Conservation (phyloP, 2,797 vertebrate species). For the Diplodus puntazzo region DNA sequence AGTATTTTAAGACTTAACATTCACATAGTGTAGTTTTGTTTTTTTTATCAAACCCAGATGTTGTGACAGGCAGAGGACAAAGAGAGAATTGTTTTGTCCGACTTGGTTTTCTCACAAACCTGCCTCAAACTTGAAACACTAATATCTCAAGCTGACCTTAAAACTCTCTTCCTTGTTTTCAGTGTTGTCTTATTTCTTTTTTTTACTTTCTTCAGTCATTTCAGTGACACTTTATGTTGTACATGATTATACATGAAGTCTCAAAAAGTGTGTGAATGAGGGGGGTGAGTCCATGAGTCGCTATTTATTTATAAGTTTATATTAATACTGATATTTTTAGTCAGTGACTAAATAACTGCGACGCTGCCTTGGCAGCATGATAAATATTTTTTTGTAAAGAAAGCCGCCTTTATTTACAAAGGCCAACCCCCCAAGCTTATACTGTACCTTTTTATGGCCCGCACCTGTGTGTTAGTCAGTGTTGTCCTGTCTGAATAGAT, state of each 20-base stretch:
- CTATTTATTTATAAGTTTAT: constrained; percentile 97
- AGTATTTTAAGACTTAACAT: constrained; percentile 52
- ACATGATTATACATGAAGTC: constrained; percentile 74
- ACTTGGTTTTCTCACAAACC: constrained; percentile 59
- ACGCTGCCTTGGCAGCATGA: constrained; percentile 98
- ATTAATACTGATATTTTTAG: constrained; percentile 96
- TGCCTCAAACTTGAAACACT: constrained; percentile 86
- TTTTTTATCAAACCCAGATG: constrained; percentile 56
- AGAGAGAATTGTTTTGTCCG: constrained; percentile 30
- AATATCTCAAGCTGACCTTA: constrained; percentile 72
- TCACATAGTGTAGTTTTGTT: constrained; percentile 41
- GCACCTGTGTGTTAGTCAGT: constrained; percentile 75
- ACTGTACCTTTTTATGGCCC: constrained; percentile 76
- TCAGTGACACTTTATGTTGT: constrained; percentile 77
- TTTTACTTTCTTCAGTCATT: constrained; percentile 61
- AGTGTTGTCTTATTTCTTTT: constrained; percentile 40
- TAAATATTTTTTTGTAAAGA: constrained; percentile 92
- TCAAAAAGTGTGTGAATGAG: constrained; percentile 73
- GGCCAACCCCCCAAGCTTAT: constrained; percentile 85
- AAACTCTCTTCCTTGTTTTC: constrained; percentile 51
- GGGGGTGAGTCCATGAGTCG: constrained; percentile 83
- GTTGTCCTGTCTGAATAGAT: constrained; percentile 81
- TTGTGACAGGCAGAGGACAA: constrained; percentile 54
- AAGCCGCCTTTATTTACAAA: constrained; percentile 98
- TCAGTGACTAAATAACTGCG: constrained; percentile 98